A percentile compares a stretch with the other conserved stretches of the same genome.
phyloP scores from a whole-genome alignment of 2,797 vertebrate species.

The Hemitrygon akajei region DNA sequence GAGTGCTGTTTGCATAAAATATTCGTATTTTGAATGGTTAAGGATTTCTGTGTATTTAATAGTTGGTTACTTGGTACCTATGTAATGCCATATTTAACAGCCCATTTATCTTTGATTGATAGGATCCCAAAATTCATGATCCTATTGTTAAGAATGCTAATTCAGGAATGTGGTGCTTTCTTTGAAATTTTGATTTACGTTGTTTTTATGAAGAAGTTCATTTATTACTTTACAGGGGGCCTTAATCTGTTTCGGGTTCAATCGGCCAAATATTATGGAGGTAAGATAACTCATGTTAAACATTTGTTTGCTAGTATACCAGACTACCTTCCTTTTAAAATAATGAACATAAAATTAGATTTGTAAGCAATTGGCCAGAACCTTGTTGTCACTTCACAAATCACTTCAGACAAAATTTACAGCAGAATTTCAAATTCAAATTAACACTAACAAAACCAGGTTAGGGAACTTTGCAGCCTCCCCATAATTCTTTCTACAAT shows the following conservation, averaged over 20 bases:
- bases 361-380: background rate
- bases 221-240: background rate
- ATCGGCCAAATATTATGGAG: background rate
- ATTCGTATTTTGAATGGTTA: background rate
- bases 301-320: background rate
- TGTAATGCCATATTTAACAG: background rate
- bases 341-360: background rate
- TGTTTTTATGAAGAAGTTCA: background rate
- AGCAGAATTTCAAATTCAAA: background rate
- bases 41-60: background rate
- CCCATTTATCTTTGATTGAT: background rate
- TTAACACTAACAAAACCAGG: background rate
- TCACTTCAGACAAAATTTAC: background rate
- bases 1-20: background rate
- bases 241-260: background rate
- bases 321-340: background rate
- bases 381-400: background rate
- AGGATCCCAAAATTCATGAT: background rate
- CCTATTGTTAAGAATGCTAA: background rate
- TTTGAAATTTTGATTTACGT: background rate
- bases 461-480: background rate
- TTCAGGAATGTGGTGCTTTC: background rate
- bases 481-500: background rate
- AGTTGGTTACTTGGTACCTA: background rate
- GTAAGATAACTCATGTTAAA: background rate